Conservation (phyloP, 2,797 vertebrate genomes). For the Vultur gryphus region DNA sequence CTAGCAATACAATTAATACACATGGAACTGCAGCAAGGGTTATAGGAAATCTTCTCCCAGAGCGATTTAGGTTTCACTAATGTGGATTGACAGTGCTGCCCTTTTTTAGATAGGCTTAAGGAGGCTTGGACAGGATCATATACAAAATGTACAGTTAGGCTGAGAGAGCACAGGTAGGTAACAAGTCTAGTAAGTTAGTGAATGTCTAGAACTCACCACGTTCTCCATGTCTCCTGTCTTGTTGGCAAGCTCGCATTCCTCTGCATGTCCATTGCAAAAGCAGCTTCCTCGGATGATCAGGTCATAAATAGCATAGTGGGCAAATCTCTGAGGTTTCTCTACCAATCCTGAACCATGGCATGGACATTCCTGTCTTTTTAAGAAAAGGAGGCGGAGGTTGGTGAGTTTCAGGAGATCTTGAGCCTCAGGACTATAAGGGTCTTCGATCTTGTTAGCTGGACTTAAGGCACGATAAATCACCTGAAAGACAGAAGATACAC, state of each 20-base stretch:
- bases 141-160: neutral
- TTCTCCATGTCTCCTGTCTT: neutral
- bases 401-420: slow-evolving; percentile 82
- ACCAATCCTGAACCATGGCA: slow-evolving; percentile 8
- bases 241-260: slow-evolving; percentile 74
- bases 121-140: neutral
- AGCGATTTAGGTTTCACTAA: neutral
- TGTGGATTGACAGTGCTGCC: neutral
- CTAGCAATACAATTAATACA: neutral
- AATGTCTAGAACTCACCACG: slow-evolving; percentile 52
- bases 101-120: neutral
- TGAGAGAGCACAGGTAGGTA: neutral
- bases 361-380: slow-evolving; percentile 82
- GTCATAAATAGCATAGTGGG: slow-evolving; percentile 84
- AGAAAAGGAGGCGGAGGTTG: slow-evolving; percentile 83
- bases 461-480: slow-evolving; percentile 84
- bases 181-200: neutral
- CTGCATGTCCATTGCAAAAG: slow-evolving; percentile 88
- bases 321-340: slow-evolving; percentile 69
- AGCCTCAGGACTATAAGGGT: slow-evolving; percentile 83
- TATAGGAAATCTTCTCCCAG: neutral
- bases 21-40: neutral
- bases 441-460: slow-evolving; percentile 70
- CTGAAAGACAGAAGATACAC: slow-evolving; percentile 60
- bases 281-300: slow-evolving; percentile 86